Evolutionary conservation across 2,888 invertebrate genomes (phyloP), one percentile per base, ranked within the genome.

Genomic region (Cataglyphis altisquamis): DNA sequence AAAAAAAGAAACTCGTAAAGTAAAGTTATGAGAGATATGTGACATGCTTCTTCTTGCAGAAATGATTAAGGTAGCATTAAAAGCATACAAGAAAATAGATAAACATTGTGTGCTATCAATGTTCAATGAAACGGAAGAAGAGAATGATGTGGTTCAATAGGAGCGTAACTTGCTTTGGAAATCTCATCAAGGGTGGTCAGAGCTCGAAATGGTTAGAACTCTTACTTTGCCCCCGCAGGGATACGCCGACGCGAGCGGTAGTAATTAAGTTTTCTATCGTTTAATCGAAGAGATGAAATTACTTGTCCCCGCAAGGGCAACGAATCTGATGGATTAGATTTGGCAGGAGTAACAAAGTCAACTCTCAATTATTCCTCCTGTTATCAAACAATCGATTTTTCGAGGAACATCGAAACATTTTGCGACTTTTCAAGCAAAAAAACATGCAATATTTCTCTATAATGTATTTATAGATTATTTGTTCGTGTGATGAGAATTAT

Each of bases 261-360:
- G 81, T 80, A 80, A 83, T 83, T 81, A 83, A 78, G 81, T 83
- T 83, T 83, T 62, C 81, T 68, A 81, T 67, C 81, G 39, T 81
- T 67, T 62, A 81, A 78, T 83, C 62, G 39, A 68, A 62, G 52
- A 68, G 81, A 80, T 72, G 78, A 80, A 72, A 62, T 80, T 80
- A 80, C 78, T 60, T 18, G 78, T 8, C 25, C 21, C 36, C 41
- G 45, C 78, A 80, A 80, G 70, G 60, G 48, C 4, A 77, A 21
- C 21, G 21, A 39, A 68, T 25, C 41, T 25, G 72, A 80, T 68
- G 57, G 32, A 78, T 78, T 78, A 72, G 36, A 10, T 78, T 60
- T 45, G 15, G 32, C 32, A 45, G 18, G 32, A 36, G 48, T 72
- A 72, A 72, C 72, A 18, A 60, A 80, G 45, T 60, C 60, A 72